Conservation (phyloP, 2,888 invertebrate genomes). For the Lycia hirtaria region DNA sequence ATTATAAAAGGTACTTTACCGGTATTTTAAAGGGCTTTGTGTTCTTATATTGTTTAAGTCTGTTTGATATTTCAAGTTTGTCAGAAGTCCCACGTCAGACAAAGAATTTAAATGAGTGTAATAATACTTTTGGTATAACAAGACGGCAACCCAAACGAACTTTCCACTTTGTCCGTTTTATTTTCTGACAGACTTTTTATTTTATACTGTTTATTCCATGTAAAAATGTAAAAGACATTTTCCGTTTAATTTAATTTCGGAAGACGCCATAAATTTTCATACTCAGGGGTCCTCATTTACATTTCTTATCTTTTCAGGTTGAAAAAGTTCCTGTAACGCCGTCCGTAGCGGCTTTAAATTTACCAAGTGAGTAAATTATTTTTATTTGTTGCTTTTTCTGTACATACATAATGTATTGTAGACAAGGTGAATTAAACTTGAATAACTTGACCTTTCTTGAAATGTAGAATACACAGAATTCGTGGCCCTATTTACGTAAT, state of each 20-base stretch:
- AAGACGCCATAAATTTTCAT: constrained; percentile 47
- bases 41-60: neutral
- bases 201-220: constrained; percentile 21
- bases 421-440: no score
- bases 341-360: constrained; percentile 70
- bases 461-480: no score
- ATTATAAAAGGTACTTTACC: neutral
- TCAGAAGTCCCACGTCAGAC: neutral
- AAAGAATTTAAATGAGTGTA: neutral
- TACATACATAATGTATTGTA: no score
- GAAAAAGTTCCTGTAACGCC: constrained; percentile 76
- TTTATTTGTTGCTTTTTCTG: constrained; percentile 9
- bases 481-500: no score
- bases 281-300: constrained; percentile 49
- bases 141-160: neutral
- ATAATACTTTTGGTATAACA: neutral
- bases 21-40: neutral
- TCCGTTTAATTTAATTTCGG: constrained; percentile 49
- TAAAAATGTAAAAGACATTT: constrained; percentile 38
- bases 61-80: neutral
- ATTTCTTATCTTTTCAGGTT: constrained; percentile 70
- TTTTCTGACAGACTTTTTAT: neutral
- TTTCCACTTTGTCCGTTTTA: neutral
- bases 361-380: constrained; percentile 66
- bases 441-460: no score